These are phyloP conservation scores for Erpobdella octoculata DNA, from an alignment of 2,888 invertebrate species.

Conservation along the genomic window DNA sequence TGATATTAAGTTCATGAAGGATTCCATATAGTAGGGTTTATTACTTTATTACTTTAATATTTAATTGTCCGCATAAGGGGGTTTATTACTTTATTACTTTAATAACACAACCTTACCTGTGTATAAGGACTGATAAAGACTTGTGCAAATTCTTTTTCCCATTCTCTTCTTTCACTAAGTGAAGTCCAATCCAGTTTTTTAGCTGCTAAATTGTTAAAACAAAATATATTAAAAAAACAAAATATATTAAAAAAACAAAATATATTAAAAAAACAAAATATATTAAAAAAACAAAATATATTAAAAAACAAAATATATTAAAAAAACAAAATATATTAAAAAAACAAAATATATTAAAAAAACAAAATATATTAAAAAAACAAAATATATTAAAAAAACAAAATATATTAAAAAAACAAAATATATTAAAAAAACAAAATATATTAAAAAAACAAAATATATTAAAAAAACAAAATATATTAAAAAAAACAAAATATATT, in stretches of 20 bases:
- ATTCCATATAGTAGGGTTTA: no score
- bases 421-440: background rate
- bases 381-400: conserved; percentile 2
- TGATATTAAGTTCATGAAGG: no score
- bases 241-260: background rate
- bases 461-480: background rate
- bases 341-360: background rate
- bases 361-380: background rate
- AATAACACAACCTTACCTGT: conserved; percentile 14
- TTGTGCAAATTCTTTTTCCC: conserved; percentile 25
- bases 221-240: background rate
- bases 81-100: background rate
- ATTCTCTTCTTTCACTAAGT: conserved; percentile 7
- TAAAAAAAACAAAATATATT: background rate
- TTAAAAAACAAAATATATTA: background rate
- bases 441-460: background rate
- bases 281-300: background rate
- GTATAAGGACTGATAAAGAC: conserved; percentile 25
- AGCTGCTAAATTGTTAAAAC: background rate
- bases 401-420: background rate
- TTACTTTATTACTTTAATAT: no score
- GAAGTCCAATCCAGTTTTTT: conserved; percentile 17
- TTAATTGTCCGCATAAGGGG: background rate
- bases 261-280: background rate
- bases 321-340: background rate